These are phyloP conservation scores for Drosophila putrida DNA, from an alignment of 2,888 invertebrate genomes.

Conservation along the genomic window DNA sequence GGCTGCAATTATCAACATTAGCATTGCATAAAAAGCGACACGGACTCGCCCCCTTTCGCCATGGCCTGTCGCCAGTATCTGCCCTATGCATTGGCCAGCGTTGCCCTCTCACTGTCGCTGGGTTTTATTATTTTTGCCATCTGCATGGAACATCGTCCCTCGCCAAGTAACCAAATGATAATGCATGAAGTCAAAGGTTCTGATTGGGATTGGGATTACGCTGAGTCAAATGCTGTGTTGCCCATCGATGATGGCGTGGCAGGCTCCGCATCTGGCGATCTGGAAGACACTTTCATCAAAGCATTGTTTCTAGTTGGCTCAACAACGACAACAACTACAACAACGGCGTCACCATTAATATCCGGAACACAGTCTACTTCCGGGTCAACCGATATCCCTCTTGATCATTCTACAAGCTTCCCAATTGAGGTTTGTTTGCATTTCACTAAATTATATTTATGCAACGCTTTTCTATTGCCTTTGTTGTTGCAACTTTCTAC, in stretches of 20 bases:
- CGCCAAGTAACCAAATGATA: conserved; percentile 45
- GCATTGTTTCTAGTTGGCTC: conserved; percentile 63
- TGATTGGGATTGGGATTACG: conserved; percentile 11
- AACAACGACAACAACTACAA: conserved; percentile 48
- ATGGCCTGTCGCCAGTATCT: conserved; percentile 65
- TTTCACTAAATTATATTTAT: conserved; percentile 24
- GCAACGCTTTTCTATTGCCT: conserved; percentile 21
- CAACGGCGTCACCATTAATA: conserved; percentile 20
- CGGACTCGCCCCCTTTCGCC: conserved; percentile 23
- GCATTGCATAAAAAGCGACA: conserved; percentile 48
- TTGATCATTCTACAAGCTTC: conserved; percentile 50
- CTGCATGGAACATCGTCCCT: conserved; percentile 55
- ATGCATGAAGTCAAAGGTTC: conserved; percentile 11
- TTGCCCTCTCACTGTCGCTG: conserved; percentile 58
- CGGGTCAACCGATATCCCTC: conserved; percentile 42
- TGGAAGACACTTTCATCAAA: conserved; percentile 38
- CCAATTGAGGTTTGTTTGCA: conserved; percentile 58
- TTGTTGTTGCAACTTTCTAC: conserved; percentile 59
- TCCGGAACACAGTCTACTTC: conserved; percentile 50
- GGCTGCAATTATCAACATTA: conserved; percentile 42
- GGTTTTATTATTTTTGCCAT: conserved; percentile 78
- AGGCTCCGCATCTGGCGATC: conserved; percentile 24
- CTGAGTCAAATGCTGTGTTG: conserved; percentile 16
- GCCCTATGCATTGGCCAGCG: conserved; percentile 54
- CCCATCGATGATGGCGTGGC: conserved; percentile 19